Conservation (phyloP, 1,140 invertebrate species). For the Conus ventricosus region DNA sequence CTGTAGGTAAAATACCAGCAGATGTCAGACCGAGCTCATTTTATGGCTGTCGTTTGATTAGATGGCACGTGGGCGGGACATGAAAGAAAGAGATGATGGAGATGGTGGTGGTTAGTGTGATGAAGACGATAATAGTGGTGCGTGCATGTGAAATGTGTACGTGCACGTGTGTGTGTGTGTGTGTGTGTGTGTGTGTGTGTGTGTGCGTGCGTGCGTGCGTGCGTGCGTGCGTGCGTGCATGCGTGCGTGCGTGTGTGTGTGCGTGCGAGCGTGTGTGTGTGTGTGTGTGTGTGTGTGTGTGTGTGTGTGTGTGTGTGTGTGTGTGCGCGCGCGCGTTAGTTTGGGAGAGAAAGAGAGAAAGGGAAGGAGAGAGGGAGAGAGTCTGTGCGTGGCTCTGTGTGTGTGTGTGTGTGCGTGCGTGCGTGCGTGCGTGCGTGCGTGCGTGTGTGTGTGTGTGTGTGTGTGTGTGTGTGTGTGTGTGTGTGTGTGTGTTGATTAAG, state of each 20-base stretch:
- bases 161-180: constrained; percentile 3
- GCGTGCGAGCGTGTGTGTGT: background rate
- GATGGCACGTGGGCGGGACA: background rate
- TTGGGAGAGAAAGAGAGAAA: too few species aligned
- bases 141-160: background rate
- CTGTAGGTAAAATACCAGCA: background rate
- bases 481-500: too few species aligned
- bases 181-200: constrained; percentile 17
- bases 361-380: background rate
- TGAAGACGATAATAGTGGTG: background rate
- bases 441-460: too few species aligned
- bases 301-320: constrained; percentile 27
- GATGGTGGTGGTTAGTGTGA: background rate
- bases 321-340: background rate
- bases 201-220: background rate
- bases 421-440: too few species aligned
- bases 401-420: too few species aligned
- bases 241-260: background rate
- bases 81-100: background rate
- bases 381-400: too few species aligned
- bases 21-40: background rate
- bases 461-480: too few species aligned
- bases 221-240: background rate
- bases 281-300: constrained; percentile 14
- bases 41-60: background rate